Evolutionary conservation across 1,140 invertebrate genomes (phyloP).

Genomic region (Drosophila miranda): DNA sequence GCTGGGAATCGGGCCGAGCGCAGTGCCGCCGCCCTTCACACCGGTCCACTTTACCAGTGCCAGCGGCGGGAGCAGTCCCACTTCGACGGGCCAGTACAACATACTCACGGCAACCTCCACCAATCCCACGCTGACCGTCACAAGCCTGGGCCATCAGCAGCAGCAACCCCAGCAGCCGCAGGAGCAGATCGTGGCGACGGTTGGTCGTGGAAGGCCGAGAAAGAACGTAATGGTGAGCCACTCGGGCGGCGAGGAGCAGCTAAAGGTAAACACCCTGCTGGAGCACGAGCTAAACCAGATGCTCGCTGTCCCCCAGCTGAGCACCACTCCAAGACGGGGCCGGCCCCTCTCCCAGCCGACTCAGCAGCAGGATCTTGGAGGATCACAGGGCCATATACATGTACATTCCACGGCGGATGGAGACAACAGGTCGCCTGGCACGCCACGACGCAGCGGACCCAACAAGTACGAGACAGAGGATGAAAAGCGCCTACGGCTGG

Average conservation of each 20-base stretch:
- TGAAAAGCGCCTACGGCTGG: conserved; percentile 71
- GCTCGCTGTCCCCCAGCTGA: conserved; percentile 62
- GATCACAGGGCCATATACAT: conserved; percentile 48
- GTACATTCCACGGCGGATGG: conserved; percentile 75
- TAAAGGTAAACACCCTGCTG: conserved; percentile 70
- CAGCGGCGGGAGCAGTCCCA: conserved; percentile 62
- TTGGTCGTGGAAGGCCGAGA: conserved; percentile 72
- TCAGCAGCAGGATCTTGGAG: conserved; percentile 46
- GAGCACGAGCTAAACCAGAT: conserved; percentile 80
- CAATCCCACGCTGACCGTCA: conserved; percentile 56
- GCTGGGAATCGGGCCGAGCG: conserved; percentile 72
- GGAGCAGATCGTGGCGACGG: conserved; percentile 50
- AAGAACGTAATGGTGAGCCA: conserved; percentile 50
- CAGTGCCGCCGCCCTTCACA: conserved; percentile 78
- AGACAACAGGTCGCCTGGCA: conserved; percentile 30
- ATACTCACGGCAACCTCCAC: conserved; percentile 47
- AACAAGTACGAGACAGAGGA: conserved; percentile 79
- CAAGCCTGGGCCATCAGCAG: conserved; percentile 40
- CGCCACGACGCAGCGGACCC: conserved; percentile 58
- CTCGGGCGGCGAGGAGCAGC: conserved; percentile 50
- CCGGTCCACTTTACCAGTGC: conserved; percentile 74
- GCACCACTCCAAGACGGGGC: conserved; percentile 42
- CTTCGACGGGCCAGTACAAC: conserved; percentile 61
- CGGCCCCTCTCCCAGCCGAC: conserved; percentile 33
- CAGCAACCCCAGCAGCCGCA: conserved; percentile 46